These are phyloP conservation scores for Lasioglossum vierecki DNA, from an alignment of 2,888 invertebrate species.

Conservation along the genomic window DNA sequence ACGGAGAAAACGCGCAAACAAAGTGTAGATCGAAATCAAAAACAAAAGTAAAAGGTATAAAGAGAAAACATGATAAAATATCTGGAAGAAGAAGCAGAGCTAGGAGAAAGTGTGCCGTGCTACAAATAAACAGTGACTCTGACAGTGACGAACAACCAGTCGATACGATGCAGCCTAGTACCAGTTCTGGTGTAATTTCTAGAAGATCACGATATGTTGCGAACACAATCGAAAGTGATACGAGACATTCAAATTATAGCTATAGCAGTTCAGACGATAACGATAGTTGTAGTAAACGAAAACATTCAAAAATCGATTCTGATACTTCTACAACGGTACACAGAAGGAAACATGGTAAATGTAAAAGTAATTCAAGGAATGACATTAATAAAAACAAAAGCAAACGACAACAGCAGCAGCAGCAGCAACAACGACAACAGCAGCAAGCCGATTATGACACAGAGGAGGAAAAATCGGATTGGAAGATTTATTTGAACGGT, in stretches of 20 bases:
- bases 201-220: slow-evolving; percentile 71
- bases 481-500: slow-evolving; percentile 65
- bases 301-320: slow-evolving; percentile 68
- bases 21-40: slow-evolving; percentile 76
- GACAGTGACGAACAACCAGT: slow-evolving; percentile 71
- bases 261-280: slow-evolving; percentile 70
- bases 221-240: slow-evolving; percentile 62
- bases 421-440: slow-evolving; percentile 66
- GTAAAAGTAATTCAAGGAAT: slow-evolving; percentile 61
- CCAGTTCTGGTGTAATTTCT: slow-evolving; percentile 80
- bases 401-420: slow-evolving; percentile 66
- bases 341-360: slow-evolving; percentile 69
- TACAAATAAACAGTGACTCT: slow-evolving; percentile 72
- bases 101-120: slow-evolving; percentile 73
- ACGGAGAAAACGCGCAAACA: slow-evolving; percentile 59
- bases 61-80: slow-evolving; percentile 73
- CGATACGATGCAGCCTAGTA: slow-evolving; percentile 81
- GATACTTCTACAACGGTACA: slow-evolving; percentile 64
- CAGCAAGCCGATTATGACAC: slow-evolving; percentile 63
- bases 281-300: slow-evolving; percentile 66
- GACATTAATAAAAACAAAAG: slow-evolving; percentile 63
- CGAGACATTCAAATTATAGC: slow-evolving; percentile 68
- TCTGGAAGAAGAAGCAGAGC: slow-evolving; percentile 65
- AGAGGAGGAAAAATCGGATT: slow-evolving; percentile 50
- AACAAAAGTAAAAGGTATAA: slow-evolving; percentile 73